Conservation (phyloP, 1,140 invertebrate species). For the Diabrotica virgifera region DNA sequence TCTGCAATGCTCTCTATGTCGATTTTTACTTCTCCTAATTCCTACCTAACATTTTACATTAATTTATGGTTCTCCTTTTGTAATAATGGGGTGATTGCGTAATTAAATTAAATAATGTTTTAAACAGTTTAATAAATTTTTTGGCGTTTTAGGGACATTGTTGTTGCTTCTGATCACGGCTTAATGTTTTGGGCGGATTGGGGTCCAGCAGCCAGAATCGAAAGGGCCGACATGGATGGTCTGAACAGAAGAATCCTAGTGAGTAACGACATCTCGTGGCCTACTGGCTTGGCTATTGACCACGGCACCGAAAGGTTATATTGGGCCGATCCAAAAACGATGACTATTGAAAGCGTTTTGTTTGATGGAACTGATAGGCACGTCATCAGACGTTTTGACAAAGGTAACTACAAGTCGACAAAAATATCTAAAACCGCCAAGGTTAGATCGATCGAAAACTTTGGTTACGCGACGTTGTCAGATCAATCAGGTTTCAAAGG, state of each 20-base stretch:
- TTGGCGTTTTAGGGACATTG: slow-evolving; percentile 53
- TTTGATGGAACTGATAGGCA: slow-evolving; percentile 66
- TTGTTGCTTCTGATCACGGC: slow-evolving; percentile 64
- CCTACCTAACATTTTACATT: too few species aligned
- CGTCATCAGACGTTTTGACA: slow-evolving; percentile 55
- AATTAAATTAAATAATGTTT: too few species aligned
- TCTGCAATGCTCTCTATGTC: too few species aligned
- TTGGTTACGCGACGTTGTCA: too few species aligned
- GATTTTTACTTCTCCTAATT: too few species aligned
- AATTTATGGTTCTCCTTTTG: too few species aligned
- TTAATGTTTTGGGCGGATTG: slow-evolving; percentile 50
- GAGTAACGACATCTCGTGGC: slow-evolving; percentile 58
- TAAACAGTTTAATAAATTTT: background rate
- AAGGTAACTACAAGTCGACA: slow-evolving; percentile 46
- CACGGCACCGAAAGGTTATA: slow-evolving; percentile 65
- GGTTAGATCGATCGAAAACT: too few species aligned
- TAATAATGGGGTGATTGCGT: too few species aligned
- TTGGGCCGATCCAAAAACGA: slow-evolving; percentile 71
- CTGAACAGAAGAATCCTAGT: slow-evolving; percentile 56
- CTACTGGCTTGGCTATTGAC: slow-evolving; percentile 68
- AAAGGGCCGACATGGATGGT: slow-evolving; percentile 67
- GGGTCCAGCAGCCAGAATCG: slow-evolving; percentile 54
- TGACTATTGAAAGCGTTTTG: slow-evolving; percentile 63
- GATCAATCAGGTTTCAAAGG: too few species aligned
- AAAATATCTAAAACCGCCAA: too few species aligned